Percentiles rank a stretch among this genome's conserved stretches.
Conservation (phyloP, 2,797 vertebrate genomes). For the Aratinga solstitialis region DNA sequence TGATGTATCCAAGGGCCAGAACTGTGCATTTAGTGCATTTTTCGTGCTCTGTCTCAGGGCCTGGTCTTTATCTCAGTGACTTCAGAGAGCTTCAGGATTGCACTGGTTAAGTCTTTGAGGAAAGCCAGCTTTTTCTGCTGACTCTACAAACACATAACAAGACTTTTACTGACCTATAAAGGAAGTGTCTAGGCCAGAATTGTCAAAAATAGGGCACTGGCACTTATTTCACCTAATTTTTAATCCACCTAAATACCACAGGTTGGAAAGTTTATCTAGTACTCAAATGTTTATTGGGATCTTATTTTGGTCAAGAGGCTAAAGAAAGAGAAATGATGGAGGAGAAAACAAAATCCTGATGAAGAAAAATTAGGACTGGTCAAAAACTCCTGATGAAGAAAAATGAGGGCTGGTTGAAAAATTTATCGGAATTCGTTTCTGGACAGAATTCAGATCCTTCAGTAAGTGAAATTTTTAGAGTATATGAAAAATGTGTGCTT, state of each 20-base stretch:
- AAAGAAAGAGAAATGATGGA: background rate
- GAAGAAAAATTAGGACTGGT: background rate
- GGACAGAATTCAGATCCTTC: background rate
- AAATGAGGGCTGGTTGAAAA: background rate
- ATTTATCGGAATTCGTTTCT: background rate
- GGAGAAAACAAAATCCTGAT: background rate
- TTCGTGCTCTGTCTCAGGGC: background rate
- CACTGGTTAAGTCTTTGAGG: constrained; percentile 5
- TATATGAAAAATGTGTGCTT: background rate
- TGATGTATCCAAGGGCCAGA: constrained; percentile 26
- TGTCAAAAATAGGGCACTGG: constrained; percentile 41
- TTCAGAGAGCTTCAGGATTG: constrained; percentile 30
- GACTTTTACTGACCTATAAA: constrained; percentile 56
- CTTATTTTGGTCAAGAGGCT: constrained; percentile 28
- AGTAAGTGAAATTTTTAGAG: background rate
- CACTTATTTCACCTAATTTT: constrained; percentile 53
- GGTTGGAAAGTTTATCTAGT: constrained; percentile 36
- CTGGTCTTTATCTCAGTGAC: constrained; percentile 59
- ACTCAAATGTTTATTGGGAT: background rate
- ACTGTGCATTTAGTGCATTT: background rate
- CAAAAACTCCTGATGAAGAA: background rate
- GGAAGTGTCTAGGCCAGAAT: constrained; percentile 11
- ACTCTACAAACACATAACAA: constrained; percentile 29
- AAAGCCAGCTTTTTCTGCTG: constrained; percentile 62
- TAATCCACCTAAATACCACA: constrained; percentile 35